Evolutionary conservation across 2,113 vertebrate genomes (phyloP).

Genomic region (Eupsittula cactorum): DNA sequence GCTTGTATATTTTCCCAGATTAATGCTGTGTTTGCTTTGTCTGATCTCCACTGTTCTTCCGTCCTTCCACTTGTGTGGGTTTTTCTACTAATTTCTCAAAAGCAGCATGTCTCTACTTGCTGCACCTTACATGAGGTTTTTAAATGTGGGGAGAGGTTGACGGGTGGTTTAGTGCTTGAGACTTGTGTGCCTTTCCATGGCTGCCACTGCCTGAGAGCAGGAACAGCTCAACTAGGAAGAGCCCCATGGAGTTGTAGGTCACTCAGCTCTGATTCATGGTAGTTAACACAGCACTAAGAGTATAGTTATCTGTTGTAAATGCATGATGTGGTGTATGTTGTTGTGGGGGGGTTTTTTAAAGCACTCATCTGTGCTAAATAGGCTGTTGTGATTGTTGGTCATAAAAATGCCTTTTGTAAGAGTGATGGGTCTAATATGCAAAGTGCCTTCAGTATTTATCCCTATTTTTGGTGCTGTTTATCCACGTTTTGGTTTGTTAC

Average conservation of each 20-base stretch:
- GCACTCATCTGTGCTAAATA: neutral
- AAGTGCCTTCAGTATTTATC: neutral
- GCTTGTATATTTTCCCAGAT: neutral
- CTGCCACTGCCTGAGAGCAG: accelerated
- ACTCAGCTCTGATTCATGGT: neutral
- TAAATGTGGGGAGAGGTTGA: neutral
- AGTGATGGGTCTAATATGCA: neutral
- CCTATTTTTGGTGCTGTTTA: neutral
- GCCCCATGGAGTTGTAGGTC: accelerated
- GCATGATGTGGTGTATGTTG: neutral
- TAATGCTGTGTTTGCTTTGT: neutral
- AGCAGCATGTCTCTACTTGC: neutral
- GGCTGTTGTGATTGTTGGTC: neutral
- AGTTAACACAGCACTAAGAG: neutral
- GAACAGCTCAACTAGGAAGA: neutral
- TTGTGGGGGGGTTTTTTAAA: neutral
- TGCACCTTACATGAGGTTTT: neutral
- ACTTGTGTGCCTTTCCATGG: neutral
- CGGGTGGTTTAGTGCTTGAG: neutral
- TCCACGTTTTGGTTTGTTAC: neutral
- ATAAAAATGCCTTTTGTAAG: neutral
- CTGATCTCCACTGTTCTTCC: neutral
- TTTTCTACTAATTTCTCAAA: neutral
- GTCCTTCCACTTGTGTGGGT: accelerated
- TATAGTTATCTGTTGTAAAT: neutral